Conservation (phyloP, 2,113 vertebrate genomes). For the Manacus vitellinus region DNA sequence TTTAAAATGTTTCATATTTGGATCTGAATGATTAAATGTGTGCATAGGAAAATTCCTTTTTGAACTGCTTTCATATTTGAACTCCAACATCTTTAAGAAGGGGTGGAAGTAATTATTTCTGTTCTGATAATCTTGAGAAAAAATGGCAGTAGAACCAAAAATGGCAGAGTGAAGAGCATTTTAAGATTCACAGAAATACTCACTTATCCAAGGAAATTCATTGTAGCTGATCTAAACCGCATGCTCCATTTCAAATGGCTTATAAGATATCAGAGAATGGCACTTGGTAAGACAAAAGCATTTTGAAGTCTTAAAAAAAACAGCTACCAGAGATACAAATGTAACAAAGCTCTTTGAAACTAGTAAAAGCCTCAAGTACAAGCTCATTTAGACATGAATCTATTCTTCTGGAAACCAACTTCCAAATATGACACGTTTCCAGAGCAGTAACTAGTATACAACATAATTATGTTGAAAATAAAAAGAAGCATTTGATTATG, state of each 20-base stretch:
- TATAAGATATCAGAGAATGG: constrained; percentile 1
- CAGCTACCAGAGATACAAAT: not conserved
- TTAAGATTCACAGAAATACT: constrained; percentile 14
- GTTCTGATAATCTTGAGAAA: constrained; percentile 15
- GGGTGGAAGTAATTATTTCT: not conserved
- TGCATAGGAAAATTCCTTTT: not conserved
- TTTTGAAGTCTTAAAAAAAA: constrained; percentile 16
- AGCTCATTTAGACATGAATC: constrained; percentile 3
- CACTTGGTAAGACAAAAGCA: constrained; percentile 12
- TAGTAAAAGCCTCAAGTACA: not conserved
- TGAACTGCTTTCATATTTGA: constrained; percentile 16
- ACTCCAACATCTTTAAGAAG: not conserved
- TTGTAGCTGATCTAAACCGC: constrained; percentile 11
- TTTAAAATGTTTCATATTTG: not conserved
- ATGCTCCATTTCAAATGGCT: constrained; percentile 32
- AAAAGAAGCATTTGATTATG: not conserved
- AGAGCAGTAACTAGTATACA: constrained; percentile 36
- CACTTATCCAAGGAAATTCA: constrained; percentile 19
- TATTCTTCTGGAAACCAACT: constrained; percentile 26
- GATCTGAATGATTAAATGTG: not conserved
- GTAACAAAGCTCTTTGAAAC: constrained; percentile 31
- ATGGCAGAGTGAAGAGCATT: not conserved
- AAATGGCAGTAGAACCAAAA: constrained; percentile 25
- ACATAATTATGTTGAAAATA: constrained; percentile 8
- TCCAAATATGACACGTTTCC: not conserved